phyloP scores from a whole-genome alignment of 2,113 vertebrate species.

The Entosphenus tridentatus region DNA sequence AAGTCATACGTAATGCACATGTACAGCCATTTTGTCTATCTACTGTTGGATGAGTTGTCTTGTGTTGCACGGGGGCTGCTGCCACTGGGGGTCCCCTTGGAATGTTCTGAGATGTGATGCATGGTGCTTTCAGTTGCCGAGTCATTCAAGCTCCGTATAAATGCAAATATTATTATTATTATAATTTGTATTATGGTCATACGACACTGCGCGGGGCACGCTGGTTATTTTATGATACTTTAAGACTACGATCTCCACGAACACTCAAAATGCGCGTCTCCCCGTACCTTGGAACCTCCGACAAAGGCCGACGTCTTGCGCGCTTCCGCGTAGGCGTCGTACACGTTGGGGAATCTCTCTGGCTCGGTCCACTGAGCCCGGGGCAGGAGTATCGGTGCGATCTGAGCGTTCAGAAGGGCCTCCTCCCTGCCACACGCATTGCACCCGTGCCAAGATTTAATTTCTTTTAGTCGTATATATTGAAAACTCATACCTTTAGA shows the following conservation, averaged over 20 bases:
- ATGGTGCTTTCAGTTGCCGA: background rate
- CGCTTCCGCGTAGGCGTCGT: slow-evolving; percentile 64
- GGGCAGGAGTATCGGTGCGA: slow-evolving; percentile 27
- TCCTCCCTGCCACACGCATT: slow-evolving; percentile 36
- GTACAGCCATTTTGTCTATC: no score
- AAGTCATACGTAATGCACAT: no score
- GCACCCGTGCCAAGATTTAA: no score
- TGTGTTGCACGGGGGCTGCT: no score
- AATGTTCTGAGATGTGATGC: background rate
- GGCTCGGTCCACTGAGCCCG: slow-evolving; percentile 42
- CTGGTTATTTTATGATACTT: slow-evolving; percentile 5
- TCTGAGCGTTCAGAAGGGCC: slow-evolving; percentile 48
- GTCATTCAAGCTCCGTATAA: slow-evolving; percentile 2
- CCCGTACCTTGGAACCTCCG: slow-evolving; percentile 65
- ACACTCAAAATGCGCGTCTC: slow-evolving; percentile 8
- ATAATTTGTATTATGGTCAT: background rate
- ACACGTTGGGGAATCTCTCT: slow-evolving; percentile 61
- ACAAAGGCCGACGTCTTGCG: slow-evolving; percentile 65
- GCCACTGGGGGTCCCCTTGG: background rate
- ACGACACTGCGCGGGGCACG: background rate
- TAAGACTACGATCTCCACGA: slow-evolving; percentile 8
- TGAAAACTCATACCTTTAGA: slow-evolving; percentile 1
- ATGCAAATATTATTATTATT: background rate
- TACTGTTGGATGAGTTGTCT: no score
- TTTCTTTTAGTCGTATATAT: slow-evolving; percentile 9